Conservation (phyloP, 2,888 invertebrate species). For the Andrena flavipes region DNA sequence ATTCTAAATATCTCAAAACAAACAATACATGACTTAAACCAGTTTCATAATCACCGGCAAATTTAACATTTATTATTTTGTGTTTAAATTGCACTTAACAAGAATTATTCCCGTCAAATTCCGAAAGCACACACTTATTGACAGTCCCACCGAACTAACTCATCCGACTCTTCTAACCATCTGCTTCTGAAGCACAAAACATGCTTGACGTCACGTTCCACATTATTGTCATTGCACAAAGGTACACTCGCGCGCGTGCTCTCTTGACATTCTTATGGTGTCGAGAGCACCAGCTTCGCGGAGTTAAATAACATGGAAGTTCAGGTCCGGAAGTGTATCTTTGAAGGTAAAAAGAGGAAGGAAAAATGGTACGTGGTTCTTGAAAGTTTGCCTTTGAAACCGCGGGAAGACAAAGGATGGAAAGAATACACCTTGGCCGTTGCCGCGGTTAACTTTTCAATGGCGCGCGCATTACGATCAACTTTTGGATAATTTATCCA, state of each 20-base stretch:
- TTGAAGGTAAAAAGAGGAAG: background rate
- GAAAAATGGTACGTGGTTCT: background rate
- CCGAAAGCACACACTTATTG: too few relatives aligned
- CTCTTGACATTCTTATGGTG: slow-evolving; percentile 20
- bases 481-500: background rate
- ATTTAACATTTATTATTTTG: too few relatives aligned
- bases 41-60: too few relatives aligned
- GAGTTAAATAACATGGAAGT: slow-evolving; percentile 42
- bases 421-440: slow-evolving; percentile 1
- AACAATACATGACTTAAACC: too few relatives aligned
- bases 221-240: slow-evolving; percentile 40
- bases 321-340: slow-evolving; percentile 8
- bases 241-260: background rate
- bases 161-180: slow-evolving; percentile 19
- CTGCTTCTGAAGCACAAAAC: slow-evolving; percentile 19
- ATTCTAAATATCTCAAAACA: too few relatives aligned
- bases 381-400: background rate
- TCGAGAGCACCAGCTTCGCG: slow-evolving; percentile 1
- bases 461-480: background rate
- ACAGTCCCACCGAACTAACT: background rate
- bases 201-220: background rate
- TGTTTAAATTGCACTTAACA: too few relatives aligned
- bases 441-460: slow-evolving; percentile 1
- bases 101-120: too few relatives aligned
- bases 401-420: background rate